Conservation (phyloP, 2,113 vertebrate genomes). For the Nothoprocta perdicaria region DNA sequence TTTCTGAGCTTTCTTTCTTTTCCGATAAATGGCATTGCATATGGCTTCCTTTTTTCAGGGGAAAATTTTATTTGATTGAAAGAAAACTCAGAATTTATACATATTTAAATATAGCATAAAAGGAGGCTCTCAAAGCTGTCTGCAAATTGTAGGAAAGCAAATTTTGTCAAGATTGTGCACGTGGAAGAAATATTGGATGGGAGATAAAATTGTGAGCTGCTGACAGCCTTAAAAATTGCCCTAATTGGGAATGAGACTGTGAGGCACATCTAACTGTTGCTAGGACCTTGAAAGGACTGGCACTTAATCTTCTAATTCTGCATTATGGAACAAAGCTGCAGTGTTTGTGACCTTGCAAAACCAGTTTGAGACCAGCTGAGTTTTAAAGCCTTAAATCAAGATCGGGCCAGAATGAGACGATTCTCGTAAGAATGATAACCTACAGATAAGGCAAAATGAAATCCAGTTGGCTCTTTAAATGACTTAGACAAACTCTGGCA, state of each 20-base stretch:
- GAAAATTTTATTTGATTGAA: not conserved
- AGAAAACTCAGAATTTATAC: not conserved
- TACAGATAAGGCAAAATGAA: conserved; percentile 75
- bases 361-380: conserved; percentile 69
- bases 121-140: not conserved
- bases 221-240: conserved; percentile 60
- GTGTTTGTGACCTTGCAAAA: conserved; percentile 75
- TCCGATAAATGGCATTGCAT: not conserved
- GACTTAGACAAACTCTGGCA: conserved; percentile 60
- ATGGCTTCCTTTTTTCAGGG: too few relatives aligned
- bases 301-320: conserved; percentile 60
- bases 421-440: conserved; percentile 77
- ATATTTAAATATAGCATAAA: not conserved
- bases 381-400: conserved; percentile 79
- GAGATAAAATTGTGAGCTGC: conserved; percentile 42
- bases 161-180: not conserved
- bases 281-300: conserved; percentile 31
- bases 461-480: conserved; percentile 69
- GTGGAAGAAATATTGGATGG: conserved; percentile 49
- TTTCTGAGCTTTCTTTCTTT: not conserved
- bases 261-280: conserved; percentile 28
- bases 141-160: not conserved
- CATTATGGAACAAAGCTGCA: conserved; percentile 61
- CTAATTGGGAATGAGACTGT: conserved; percentile 56
- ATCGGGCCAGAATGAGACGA: conserved; percentile 64